Conservation (phyloP, 2,113 vertebrate species). For the Spheniscus mendiculus region DNA sequence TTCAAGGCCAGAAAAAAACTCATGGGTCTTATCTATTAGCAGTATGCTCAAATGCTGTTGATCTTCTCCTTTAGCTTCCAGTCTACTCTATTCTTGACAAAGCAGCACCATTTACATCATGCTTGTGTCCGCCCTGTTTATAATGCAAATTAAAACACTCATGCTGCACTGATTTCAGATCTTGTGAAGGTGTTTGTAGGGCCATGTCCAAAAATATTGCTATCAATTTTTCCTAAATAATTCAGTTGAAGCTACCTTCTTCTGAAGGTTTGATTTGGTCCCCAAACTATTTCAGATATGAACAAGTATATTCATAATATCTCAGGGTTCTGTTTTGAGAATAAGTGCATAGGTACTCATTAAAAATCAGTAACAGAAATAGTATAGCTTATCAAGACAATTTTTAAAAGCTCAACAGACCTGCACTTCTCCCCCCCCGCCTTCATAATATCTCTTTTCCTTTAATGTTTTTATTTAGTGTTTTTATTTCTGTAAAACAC, state of each 20-base stretch:
- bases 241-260: background rate
- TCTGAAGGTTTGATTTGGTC: background rate
- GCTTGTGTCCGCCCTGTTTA: background rate
- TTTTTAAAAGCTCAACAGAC: background rate
- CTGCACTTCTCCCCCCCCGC: fast-evolving
- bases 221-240: background rate
- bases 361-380: background rate
- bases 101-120: background rate
- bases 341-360: background rate
- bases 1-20: background rate
- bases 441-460: background rate
- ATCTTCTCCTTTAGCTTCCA: background rate
- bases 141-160: background rate
- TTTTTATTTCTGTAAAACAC: background rate
- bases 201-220: background rate
- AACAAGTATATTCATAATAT: background rate
- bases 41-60: background rate
- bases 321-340: background rate
- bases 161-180: background rate
- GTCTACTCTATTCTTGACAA: background rate
- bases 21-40: background rate
- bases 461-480: no score
- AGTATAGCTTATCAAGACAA: background rate
- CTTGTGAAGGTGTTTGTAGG: background rate
- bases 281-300: background rate